A percentile compares a stretch with the other conserved stretches of the same genome.
Evolutionary conservation across 2,113 vertebrate genomes (phyloP).

Genomic region (Arizona elegans): DNA sequence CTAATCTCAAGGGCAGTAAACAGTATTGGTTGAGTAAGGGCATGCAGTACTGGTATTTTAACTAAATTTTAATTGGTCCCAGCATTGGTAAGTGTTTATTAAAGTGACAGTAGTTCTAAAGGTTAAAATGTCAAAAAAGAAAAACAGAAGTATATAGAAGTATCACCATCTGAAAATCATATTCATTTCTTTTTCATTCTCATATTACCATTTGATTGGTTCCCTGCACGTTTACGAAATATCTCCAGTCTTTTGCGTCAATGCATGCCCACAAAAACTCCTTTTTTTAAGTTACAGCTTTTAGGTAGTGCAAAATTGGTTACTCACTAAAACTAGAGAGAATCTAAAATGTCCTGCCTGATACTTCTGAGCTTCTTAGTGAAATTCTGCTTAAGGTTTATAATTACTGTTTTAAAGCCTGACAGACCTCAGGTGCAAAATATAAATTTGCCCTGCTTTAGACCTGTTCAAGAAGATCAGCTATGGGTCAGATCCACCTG

Average conservation of each 20-base stretch:
- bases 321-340: background rate
- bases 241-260: background rate
- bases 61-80: background rate
- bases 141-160: background rate
- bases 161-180: background rate
- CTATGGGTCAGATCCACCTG: background rate
- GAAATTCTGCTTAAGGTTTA: background rate
- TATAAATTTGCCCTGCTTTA: background rate
- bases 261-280: background rate
- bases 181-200: background rate
- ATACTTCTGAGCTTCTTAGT: background rate
- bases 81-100: background rate
- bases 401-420: background rate
- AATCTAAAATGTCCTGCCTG: background rate
- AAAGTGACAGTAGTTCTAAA: background rate
- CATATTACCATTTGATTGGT: background rate
- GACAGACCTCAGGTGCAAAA: background rate
- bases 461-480: background rate
- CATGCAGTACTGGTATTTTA: background rate
- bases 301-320: background rate
- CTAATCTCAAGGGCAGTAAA: background rate
- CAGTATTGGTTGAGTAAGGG: background rate
- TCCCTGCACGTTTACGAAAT: background rate
- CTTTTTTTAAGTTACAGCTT: background rate
- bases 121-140: background rate